Evolutionary conservation across 2,888 invertebrate species (phyloP), one percentile per base, ranked within the genome.

Genomic region (Crematogaster levior): DNA sequence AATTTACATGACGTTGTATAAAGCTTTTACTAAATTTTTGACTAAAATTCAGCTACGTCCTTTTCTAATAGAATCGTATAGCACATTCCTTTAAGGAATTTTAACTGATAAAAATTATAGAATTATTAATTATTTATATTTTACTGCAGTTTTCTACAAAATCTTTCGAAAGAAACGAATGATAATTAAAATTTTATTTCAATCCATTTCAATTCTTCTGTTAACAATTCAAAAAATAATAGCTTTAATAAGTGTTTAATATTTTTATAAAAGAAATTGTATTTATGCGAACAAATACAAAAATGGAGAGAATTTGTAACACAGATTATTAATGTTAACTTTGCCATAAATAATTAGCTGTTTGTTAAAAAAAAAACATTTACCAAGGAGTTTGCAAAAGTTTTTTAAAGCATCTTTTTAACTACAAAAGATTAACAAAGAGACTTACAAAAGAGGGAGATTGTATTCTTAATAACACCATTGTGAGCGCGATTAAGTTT

Each of bases 111-210:
- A 21, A 37, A 9, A 43, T 46, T n/a, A n/a, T 12, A n/a, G n/a
- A 65, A 51, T 51, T 37, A 21, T 34, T 18, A 48, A 15, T 46
- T 66, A 48, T n/a, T 66, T 66, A 30, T 65, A 65, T 48, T 48
- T 66, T 30, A 10, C 21, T 46, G 1, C 21, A 43, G 24, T n/a
- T 30, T 60, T n/a, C n/a, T 60, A 60, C 12, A 10, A 65, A 4
- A 30, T n/a, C n/a, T n/a, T 10, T 48, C 1, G 2, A 24, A 34
- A 34, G 1, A 15, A 51, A 7, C 15, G 21, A 21, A 34, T 15
- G 21, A 9, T 68, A 51, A 68, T 68, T 34, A 51, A 34, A 27
- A 30, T 5, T 15, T 70, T 37, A 53, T 24, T 70, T 48, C n/a
- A 10, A 65, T 48, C 1, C 1, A 21, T 24, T 51, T 53, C 21